Base-by-base conservation (phyloP, 2,113 vertebrate genomes). In the Dicentrarchus labrax region DNA sequence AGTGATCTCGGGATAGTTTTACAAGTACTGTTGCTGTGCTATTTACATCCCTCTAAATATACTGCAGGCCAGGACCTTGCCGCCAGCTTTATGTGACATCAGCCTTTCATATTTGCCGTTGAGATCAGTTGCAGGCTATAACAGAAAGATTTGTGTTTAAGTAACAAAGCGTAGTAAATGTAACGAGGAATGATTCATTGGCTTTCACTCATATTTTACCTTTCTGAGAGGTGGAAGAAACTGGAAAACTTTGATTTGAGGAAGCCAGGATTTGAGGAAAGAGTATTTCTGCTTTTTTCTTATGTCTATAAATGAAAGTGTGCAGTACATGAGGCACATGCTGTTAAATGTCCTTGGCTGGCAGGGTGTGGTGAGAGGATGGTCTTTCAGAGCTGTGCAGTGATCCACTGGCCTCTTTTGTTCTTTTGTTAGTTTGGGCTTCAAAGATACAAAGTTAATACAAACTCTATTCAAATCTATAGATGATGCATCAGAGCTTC, bases 41-140 rank as follows among this genome's bases (percentile, higher is more conserved):
- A 94, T 94, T 94, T 93, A 59, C 90, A 94, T 88, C 91, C 67
- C 17, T 89, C 93, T 94, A 94, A 93, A 93, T 92, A 93, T 94
- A 91, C 78, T 62, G 3, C 59, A 60, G 80, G 77, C 68, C 82
- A 77, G 64, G 56, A 48, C 73, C 22, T 15, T n/a, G 15, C 47
- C 56, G 21, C 57, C 74, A 38, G 74, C 61, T 81, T 72, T 69
- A 15, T 68, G 39, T 80, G 83, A 67, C 85, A 80, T 2, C 59
- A 78, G 11, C 16, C 77, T 78, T 80, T 87, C 60, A 67, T 83
- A 72, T 82, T 87, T 88, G 70, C 66, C 24, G 51, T 50, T 45
- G 41, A 65, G 76, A 75, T 86, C 84, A 82, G 64, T 85, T 51
- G 50, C 85, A 80, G 59, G 53, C 45, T 57, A 6, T 16, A 72